phyloP scores from a whole-genome alignment of 2,888 invertebrate species.

The Brachyptera risi region DNA sequence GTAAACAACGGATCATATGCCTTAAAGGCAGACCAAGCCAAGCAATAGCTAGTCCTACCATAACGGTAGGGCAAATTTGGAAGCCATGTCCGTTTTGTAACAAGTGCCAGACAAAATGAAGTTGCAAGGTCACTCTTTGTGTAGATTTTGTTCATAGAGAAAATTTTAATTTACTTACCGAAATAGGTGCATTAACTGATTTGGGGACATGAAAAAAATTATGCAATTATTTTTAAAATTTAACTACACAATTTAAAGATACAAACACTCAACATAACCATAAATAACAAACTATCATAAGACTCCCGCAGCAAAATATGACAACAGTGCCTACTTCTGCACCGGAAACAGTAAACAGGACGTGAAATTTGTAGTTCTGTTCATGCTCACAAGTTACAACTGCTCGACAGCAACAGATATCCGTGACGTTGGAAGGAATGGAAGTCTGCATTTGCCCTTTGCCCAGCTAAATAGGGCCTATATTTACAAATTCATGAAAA shows the following conservation, averaged over 20 bases:
- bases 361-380: no score
- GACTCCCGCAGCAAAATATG: slow-evolving; percentile 32
- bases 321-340: slow-evolving; percentile 33
- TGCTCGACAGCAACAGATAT: no score
- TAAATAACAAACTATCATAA: slow-evolving; percentile 15
- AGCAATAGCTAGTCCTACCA: not conserved
- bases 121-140: slow-evolving; percentile 34
- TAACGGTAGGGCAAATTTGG: not conserved
- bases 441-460: no score
- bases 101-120: slow-evolving; percentile 33
- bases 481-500: no score
- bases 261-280: slow-evolving; percentile 13
- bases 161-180: not conserved
- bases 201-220: no score
- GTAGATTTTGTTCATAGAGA: not conserved
- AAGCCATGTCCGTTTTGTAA: slow-evolving; percentile 12
- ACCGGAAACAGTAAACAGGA: not conserved
- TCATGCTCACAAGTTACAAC: no score
- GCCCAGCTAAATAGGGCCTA: no score
- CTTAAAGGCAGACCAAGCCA: no score
- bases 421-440: no score
- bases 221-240: not conserved
- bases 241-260: not conserved
- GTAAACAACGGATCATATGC: no score
- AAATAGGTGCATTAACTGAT: not conserved